Conservation (phyloP, 2,113 vertebrate genomes). For the Ictidomys tridecemlineatus region DNA sequence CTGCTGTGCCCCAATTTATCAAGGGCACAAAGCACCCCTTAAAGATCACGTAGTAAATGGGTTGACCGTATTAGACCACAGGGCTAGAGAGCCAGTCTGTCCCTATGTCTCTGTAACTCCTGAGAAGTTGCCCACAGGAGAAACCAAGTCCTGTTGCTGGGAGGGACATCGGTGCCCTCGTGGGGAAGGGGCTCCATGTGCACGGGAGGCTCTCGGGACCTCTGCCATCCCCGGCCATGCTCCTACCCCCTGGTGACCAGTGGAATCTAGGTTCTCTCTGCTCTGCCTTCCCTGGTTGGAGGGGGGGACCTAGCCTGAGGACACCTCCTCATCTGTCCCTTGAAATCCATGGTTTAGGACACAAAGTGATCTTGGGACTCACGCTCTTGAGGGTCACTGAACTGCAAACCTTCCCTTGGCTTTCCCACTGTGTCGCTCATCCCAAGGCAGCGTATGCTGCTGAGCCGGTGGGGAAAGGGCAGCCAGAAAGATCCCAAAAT, state of each 20-base stretch:
- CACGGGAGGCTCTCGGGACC: no score
- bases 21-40: constrained; percentile 20
- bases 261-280: neutral
- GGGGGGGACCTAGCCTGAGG: neutral
- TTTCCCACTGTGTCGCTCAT: neutral
- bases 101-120: neutral
- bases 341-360: neutral
- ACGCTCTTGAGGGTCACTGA: neutral
- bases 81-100: neutral
- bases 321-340: neutral
- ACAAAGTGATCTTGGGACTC: neutral
- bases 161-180: no score
- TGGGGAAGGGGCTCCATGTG: no score
- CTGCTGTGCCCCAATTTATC: constrained; percentile 16
- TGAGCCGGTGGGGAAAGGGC: neutral
- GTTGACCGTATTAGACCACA: constrained; percentile 31
- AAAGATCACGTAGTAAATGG: constrained; percentile 1
- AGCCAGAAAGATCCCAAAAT: neutral
- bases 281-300: neutral
- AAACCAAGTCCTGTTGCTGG: neutral
- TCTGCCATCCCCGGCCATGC: rapidly evolving
- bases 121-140: neutral
- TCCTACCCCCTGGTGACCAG: neutral
- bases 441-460: neutral
- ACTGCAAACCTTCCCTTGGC: neutral